Evolutionary conservation across 2,113 vertebrate species (phyloP), one percentile per base, ranked within the genome.

Genomic region (Centropus bengalensis): DNA sequence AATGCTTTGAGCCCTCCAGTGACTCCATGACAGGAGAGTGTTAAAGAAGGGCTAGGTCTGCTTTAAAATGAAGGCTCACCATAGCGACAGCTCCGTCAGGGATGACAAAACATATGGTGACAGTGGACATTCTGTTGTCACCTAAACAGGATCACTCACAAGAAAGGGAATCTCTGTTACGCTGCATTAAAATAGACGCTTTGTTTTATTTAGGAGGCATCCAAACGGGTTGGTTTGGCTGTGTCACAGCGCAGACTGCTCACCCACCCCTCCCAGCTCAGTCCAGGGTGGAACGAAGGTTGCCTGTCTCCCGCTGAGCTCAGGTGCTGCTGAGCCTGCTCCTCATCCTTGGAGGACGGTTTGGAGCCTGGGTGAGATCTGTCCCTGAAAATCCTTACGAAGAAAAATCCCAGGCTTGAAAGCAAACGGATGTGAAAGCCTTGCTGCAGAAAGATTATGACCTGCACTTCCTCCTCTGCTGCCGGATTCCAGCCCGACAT

Each of bases 181-280:
- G 76, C 74, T 70, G 86, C 86, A 68, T 85, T 91, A 89, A 92
- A 94, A 95, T 79, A 95, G 90, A 87, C 1, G 47, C 82, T 89
- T 87, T 88, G 89, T 93, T 92, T 96, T 95, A 85, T 96, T 96
- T 92, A 91, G 38, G 94, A 94, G 89, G 94, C 86, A 76, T 95
- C 83, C 93, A 67, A 73, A 96, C 88, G 92, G 91, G 88, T 91
- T 85, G 91, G 94, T 91, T 96, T 36, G 86, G 96, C 88, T 91
- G 93, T 93, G 91, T 91, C 90, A 92, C 14, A 64, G 94, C 70
- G 33, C 77, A 69, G 89, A 55, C 86, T 94, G 86, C 7, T 92
- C 89, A 77, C 18, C 74, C 88, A 68, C 54, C 85, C 91, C 86
- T 93, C 89, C 95, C 89, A 58, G 75, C 79, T 63, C 75, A 30